These are phyloP conservation scores for Dyspetes luteomarginatus DNA, from an alignment of 2,888 invertebrate species.

Conservation along the genomic window DNA sequence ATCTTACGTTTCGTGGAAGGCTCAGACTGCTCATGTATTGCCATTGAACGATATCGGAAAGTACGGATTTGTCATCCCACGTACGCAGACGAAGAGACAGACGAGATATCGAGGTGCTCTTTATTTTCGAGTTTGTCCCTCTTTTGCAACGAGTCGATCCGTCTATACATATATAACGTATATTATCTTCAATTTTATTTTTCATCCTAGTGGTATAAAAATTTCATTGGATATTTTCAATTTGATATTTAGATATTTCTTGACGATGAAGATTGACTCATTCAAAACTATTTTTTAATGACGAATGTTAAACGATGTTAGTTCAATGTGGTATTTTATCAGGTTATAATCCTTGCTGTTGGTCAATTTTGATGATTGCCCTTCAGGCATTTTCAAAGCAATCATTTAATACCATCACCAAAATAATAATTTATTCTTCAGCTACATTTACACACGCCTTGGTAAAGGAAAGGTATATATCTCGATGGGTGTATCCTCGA, in stretches of 20 bases:
- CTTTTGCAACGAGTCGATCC: background rate
- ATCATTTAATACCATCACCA: too few relatives aligned
- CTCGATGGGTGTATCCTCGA: slow-evolving; percentile 65
- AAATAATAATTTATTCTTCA: background rate
- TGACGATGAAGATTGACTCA: too few relatives aligned
- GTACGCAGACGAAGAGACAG: slow-evolving; percentile 65
- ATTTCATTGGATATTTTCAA: too few relatives aligned
- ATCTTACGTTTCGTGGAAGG: slow-evolving; percentile 26
- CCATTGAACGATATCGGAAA: slow-evolving; percentile 70
- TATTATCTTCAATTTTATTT: too few relatives aligned
- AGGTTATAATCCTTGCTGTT: too few relatives aligned
- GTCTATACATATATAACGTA: too few relatives aligned
- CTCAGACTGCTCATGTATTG: slow-evolving; percentile 35
- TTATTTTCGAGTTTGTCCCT: slow-evolving; percentile 69
- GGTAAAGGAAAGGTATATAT: slow-evolving; percentile 70
- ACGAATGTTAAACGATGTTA: too few relatives aligned
- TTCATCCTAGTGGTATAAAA: too few relatives aligned
- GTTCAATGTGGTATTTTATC: too few relatives aligned
- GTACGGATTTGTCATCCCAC: slow-evolving; percentile 76
- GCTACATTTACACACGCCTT: slow-evolving; percentile 1
- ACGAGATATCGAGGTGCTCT: slow-evolving; percentile 45
- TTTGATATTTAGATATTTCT: too few relatives aligned
- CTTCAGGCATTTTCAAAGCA: background rate
- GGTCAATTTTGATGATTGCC: too few relatives aligned
- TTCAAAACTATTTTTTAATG: too few relatives aligned